Conservation (phyloP, 2,888 invertebrate genomes). For the Galerucella calmariensis region DNA sequence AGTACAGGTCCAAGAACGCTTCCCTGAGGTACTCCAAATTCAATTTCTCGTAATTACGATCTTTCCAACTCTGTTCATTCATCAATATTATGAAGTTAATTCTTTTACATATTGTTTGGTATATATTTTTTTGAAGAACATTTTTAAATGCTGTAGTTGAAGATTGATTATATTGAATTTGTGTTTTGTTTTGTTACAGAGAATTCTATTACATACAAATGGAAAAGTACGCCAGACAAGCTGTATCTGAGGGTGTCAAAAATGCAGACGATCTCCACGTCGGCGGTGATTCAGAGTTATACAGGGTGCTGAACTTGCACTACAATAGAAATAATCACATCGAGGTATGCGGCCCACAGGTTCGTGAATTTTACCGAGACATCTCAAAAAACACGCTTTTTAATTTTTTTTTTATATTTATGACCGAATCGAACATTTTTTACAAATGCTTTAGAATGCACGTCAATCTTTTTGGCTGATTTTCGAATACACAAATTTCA, state of each 20-base stretch:
- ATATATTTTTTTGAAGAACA: neutral
- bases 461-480: neutral
- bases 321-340: constrained; percentile 98
- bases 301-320: constrained; percentile 97
- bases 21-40: no score
- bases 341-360: constrained; percentile 83
- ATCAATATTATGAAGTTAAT: no score
- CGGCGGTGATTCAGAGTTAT: constrained; percentile 95
- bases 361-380: constrained; percentile 67
- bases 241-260: constrained; percentile 95
- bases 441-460: neutral
- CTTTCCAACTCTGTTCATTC: no score
- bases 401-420: constrained; percentile 34
- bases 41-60: no score
- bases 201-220: constrained; percentile 99
- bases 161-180: neutral
- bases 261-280: constrained; percentile 93
- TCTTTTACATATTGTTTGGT: no score
- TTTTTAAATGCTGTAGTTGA: neutral
- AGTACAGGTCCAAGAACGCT: no score
- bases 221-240: constrained; percentile 99
- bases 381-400: constrained; percentile 47
- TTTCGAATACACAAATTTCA: neutral
- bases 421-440: neutral
- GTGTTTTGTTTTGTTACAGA: constrained; percentile 72